Evolutionary conservation across 2,888 invertebrate genomes (phyloP), one percentile per base, ranked within the genome.

Genomic region (Ochropleura leucogaster): DNA sequence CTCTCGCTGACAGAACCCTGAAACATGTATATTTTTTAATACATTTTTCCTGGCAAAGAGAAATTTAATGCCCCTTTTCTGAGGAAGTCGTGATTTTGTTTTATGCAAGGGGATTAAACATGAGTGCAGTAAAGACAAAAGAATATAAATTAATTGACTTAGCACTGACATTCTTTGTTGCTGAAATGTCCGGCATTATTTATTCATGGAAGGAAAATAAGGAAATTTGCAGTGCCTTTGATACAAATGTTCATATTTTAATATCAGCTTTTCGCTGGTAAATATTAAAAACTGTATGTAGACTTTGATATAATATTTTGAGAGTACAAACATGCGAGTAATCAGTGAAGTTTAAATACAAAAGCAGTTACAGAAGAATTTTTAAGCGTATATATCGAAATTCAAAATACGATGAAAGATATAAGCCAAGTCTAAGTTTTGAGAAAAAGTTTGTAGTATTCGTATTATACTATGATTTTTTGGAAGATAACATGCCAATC

Each of bases 111-210:
- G 44, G 44, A 74, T 79, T 71, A 69, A 79, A 77, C 47, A 71
- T 62, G 59, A 74, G 49, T 83, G 75, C 66, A 78, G 20, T 72
- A 40, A 62, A 66, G 63, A 84, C 76, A 84, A 86, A 79, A 77
- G 46, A 75, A 67, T 73, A 40, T 30, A 20, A 76, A 70, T 76
- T 78, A 82, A 82, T 82, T 55, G 65, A 72, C 74, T 79, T 46
- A 68, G 62, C 68, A 51, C 46, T 80, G 65, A 73, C 72, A 59
- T 74, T 65, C 70, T 82, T 80, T 71, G 69, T 74, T 46, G 40
- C 7, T 53, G 40, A n/a, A 70, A 64, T 67, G 68, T 42, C 40
- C 63, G 63, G 47, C 46, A 80, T 63, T 79, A 72, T 79, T 63
- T 79, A 72, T 79, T 80, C 57, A 73, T 70, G 46, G 9, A 69